These are phyloP conservation scores for Morone saxatilis DNA, from an alignment of 2,113 vertebrate species.

Conservation along the genomic window DNA sequence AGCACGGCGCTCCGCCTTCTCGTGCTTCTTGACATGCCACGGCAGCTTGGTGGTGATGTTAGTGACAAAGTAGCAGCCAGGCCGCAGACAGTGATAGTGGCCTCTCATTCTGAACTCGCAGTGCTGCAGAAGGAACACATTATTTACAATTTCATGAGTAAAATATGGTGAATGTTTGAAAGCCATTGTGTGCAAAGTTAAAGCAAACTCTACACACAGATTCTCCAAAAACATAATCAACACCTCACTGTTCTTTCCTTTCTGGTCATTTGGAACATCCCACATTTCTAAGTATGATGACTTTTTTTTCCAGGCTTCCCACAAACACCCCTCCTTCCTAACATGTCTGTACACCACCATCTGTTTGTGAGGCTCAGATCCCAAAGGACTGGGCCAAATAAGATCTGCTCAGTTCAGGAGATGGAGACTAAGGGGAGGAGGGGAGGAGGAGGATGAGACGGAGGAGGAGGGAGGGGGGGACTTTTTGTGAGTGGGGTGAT, in stretches of 20 bases:
- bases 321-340: slow-evolving; percentile 65
- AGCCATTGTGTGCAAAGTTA: slow-evolving; percentile 36
- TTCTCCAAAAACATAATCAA: slow-evolving; percentile 36
- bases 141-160: slow-evolving; percentile 47
- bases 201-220: slow-evolving; percentile 7
- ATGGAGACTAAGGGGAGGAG: slow-evolving; percentile 63
- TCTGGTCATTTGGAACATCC: slow-evolving; percentile 45
- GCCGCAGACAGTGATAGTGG: slow-evolving; percentile 97
- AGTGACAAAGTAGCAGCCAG: slow-evolving; percentile 96
- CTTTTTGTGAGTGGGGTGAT: slow-evolving; percentile 78
- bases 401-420: slow-evolving; percentile 81
- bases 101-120: slow-evolving; percentile 99
- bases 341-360: slow-evolving; percentile 83
- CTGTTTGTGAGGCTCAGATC: slow-evolving; percentile 81
- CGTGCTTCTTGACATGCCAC: slow-evolving; percentile 98
- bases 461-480: not conserved
- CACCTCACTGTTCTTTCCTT: slow-evolving; percentile 31
- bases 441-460: not conserved
- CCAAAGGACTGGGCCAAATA: slow-evolving; percentile 83
- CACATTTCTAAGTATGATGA: slow-evolving; percentile 40
- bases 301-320: slow-evolving; percentile 42
- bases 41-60: slow-evolving; percentile 99
- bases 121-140: slow-evolving; percentile 84
- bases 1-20: slow-evolving; percentile 96
- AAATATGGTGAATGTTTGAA: slow-evolving; percentile 33